Evolutionary conservation across 2,797 vertebrate species (phyloP), one percentile per base, ranked within the genome.

Genomic region (Crax fasciolata): DNA sequence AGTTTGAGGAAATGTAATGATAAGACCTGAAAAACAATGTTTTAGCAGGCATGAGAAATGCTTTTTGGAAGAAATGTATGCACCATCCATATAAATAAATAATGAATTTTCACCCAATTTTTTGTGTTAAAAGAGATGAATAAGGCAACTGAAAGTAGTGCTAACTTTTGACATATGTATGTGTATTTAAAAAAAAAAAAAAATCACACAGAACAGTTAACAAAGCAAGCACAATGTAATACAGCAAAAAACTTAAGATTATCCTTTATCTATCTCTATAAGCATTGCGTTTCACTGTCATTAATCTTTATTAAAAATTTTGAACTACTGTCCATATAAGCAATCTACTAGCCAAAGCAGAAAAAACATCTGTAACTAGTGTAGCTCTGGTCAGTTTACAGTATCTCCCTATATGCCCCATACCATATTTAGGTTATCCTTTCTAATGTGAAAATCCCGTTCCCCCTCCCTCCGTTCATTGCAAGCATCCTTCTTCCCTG

Each of bases 381-480:
- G 0, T 72, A 84, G 43, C 61, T 93, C 54, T 79, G 62, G 18
- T 86, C 79, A 63, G 62, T 93, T 92, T 39, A 73, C 41, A 48
- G 1, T 35, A 21, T 63, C 20, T 90, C 48, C 32, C 24, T 20
- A 12, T 65, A 61, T 46, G 44, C 30, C 59, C 48, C 23, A 18
- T 75, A 73, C 70, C 87, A 52, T 84, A 65, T 72, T 82, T 61
- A 93, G 82, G 48, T 55, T 90, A 84, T 90, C 51, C 59, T 76
- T 84, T 59, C 65, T 54, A 72, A 58, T 24, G 54, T 48, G 72
- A 87, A 83, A 90, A 90, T 77, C 68, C 32, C 46, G 63, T 82
- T 90, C 62, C 55, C 62, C 61, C 59, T 84, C 72, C 57, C 55
- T 79, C 38, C 18, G 46, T 80, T 86, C 90, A 73, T 49, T 86